These are phyloP conservation scores for Radopholus similis DNA, from an alignment of 1,140 invertebrate genomes.

Conservation along the genomic window DNA sequence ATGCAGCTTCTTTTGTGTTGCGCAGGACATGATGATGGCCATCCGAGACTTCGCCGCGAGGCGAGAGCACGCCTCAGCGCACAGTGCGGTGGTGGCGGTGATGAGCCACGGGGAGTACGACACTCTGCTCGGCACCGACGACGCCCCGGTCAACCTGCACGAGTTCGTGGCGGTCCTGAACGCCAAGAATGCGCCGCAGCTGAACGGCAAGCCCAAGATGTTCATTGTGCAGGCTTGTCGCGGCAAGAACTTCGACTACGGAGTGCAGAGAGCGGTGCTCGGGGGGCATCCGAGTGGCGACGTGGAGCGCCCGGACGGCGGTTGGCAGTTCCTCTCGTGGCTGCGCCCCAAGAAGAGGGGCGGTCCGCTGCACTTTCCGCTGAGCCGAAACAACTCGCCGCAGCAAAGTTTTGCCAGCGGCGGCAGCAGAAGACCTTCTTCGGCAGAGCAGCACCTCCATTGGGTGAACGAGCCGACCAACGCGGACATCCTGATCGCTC, in stretches of 20 bases:
- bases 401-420: neutral
- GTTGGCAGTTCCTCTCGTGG: neutral
- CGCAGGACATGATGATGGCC: conserved; percentile 34
- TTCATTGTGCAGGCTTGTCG: conserved; percentile 75
- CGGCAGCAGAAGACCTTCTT: neutral
- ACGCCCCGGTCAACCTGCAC: conserved; percentile 40
- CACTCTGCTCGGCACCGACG: conserved; percentile 55
- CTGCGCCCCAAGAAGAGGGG: neutral
- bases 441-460: neutral
- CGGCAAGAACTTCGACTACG: conserved; percentile 18
- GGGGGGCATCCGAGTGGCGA: neutral
- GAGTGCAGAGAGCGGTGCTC: neutral
- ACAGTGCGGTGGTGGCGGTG: conserved; percentile 44
- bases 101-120: conserved; percentile 58
- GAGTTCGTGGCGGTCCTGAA: conserved; percentile 64
- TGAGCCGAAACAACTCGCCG: no score
- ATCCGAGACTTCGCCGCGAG: conserved; percentile 19
- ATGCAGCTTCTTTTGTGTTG: neutral
- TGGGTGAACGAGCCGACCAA: conserved; percentile 17
- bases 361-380: no score
- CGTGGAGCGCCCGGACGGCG: no score
- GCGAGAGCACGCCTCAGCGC: conserved; percentile 12
- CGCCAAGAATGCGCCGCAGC: conserved; percentile 65
- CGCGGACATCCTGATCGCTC: conserved; percentile 69
- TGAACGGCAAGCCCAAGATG: conserved; percentile 72